These are phyloP conservation scores for Tetranychus piercei DNA, from an alignment of 2,888 invertebrate species.

Conservation along the genomic window DNA sequence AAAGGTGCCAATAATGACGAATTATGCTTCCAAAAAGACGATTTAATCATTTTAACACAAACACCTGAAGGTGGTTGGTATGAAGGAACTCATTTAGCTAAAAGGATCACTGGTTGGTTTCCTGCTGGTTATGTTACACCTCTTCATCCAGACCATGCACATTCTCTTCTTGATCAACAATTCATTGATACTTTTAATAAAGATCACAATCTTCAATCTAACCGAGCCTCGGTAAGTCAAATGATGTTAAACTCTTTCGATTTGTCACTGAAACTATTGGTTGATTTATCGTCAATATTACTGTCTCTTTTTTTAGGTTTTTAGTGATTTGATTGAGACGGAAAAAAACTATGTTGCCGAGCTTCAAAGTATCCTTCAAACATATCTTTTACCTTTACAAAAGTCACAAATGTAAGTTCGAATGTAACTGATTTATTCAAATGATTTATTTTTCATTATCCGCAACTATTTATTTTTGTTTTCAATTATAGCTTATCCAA, in stretches of 20 bases:
- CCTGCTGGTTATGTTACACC: slow-evolving; percentile 92
- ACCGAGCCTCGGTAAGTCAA: slow-evolving; percentile 14
- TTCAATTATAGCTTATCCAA: slow-evolving; percentile 47
- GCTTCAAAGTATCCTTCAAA: slow-evolving; percentile 61
- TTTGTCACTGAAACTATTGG: too few species aligned
- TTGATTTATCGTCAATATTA: too few species aligned
- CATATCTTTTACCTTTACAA: slow-evolving; percentile 69
- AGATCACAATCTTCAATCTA: slow-evolving; percentile 26
- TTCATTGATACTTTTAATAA: slow-evolving; percentile 42
- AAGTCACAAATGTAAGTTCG: slow-evolving; percentile 61
- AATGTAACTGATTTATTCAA: slow-evolving; percentile 7
- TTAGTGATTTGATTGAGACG: slow-evolving; percentile 76
- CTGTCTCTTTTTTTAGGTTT: slow-evolving; percentile 36
- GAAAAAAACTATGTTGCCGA: slow-evolving; percentile 78
- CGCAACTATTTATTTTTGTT: slow-evolving; percentile 16
- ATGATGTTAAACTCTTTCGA: neutral
- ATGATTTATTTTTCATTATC: slow-evolving; percentile 12
- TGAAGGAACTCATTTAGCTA: slow-evolving; percentile 68
- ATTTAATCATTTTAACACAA: slow-evolving; percentile 88
- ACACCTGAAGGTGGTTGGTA: slow-evolving; percentile 95
- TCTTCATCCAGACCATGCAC: slow-evolving; percentile 23
- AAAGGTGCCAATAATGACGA: slow-evolving; percentile 95
- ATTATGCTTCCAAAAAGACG: slow-evolving; percentile 85
- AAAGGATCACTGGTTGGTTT: slow-evolving; percentile 93
- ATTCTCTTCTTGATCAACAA: slow-evolving; percentile 13